phyloP scores from a whole-genome alignment of 2,113 vertebrate species.

The Piprites chloris region DNA sequence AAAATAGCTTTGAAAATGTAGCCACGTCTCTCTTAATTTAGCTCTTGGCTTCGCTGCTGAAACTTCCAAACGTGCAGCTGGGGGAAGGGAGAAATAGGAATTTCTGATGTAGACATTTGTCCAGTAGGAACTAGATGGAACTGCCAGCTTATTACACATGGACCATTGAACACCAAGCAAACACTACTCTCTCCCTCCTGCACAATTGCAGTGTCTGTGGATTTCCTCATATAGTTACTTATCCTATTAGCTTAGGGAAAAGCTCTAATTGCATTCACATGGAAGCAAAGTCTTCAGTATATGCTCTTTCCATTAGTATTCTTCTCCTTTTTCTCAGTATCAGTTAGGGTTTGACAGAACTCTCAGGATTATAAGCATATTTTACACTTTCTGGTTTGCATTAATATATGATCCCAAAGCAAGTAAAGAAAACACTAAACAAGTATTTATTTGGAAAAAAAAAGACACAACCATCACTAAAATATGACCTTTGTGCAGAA shows the following conservation, averaged over 20 bases:
- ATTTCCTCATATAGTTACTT: slow-evolving; percentile 30
- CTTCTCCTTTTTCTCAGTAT: not conserved
- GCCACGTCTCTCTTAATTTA: not conserved
- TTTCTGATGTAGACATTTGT: slow-evolving; percentile 5
- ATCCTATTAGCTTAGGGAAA: slow-evolving; percentile 7
- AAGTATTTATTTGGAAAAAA: not conserved
- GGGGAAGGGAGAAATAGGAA: not conserved
- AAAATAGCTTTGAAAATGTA: not conserved
- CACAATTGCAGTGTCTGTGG: not conserved
- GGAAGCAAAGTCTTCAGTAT: slow-evolving; percentile 6
- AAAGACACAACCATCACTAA: not conserved
- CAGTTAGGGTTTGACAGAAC: not conserved
- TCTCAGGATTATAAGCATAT: not conserved
- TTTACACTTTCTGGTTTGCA: not conserved
- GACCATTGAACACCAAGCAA: slow-evolving; percentile 40
- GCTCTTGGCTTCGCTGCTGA: not conserved
- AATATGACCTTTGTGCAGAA: not conserved
- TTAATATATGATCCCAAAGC: not conserved
- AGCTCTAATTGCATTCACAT: slow-evolving; percentile 9
- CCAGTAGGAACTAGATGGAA: slow-evolving; percentile 6
- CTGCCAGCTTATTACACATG: not conserved
- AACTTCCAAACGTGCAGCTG: not conserved
- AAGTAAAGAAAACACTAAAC: not conserved
- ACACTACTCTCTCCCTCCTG: not conserved
- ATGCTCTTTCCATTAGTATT: not conserved